Percentiles rank a stretch among this genome's conserved stretches.
phyloP scores from a whole-genome alignment of 2,797 vertebrate genomes.

The Hyperoplus immaculatus region DNA sequence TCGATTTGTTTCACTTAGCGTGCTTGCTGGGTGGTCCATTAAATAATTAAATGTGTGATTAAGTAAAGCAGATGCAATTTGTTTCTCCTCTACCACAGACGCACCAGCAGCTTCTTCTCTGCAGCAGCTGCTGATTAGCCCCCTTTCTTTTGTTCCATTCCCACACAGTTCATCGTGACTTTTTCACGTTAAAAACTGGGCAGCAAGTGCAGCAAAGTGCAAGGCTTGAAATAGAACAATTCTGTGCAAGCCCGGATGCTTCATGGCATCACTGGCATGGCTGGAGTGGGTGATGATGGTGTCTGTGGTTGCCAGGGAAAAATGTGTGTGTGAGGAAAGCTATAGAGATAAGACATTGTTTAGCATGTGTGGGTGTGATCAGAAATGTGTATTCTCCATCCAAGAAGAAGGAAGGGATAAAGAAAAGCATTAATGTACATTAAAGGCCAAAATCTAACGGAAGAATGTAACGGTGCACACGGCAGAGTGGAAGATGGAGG shows the following conservation, averaged over 20 bases:
- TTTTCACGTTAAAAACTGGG: too few species aligned
- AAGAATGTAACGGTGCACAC: slow-evolving; percentile 5
- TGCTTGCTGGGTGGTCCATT: too few species aligned
- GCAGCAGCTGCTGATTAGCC: too few species aligned
- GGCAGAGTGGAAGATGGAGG: slow-evolving; percentile 22
- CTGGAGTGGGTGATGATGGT: slow-evolving; percentile 28
- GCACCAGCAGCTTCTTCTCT: too few species aligned
- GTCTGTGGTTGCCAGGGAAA: slow-evolving; percentile 30
- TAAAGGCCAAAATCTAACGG: slow-evolving; percentile 6
- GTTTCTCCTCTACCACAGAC: too few species aligned
- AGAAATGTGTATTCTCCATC: neutral
- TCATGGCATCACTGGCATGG: slow-evolving; percentile 43
- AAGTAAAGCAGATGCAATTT: too few species aligned
- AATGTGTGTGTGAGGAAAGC: slow-evolving; percentile 30
- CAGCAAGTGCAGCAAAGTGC: too few species aligned
- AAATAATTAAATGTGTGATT: too few species aligned
- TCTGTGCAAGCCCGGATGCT: slow-evolving; percentile 19
- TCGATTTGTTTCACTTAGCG: too few species aligned
- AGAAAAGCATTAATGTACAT: slow-evolving; percentile 12
- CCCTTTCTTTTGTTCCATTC: too few species aligned
- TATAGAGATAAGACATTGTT: slow-evolving; percentile 4
- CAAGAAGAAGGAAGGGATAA: neutral
- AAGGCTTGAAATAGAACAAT: too few species aligned
- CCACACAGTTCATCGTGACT: too few species aligned
- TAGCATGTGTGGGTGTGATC: neutral